Evolutionary conservation across 2,797 vertebrate genomes (phyloP), one percentile per base, ranked within the genome.

Genomic region (Rhabdophis nuchalis): DNA sequence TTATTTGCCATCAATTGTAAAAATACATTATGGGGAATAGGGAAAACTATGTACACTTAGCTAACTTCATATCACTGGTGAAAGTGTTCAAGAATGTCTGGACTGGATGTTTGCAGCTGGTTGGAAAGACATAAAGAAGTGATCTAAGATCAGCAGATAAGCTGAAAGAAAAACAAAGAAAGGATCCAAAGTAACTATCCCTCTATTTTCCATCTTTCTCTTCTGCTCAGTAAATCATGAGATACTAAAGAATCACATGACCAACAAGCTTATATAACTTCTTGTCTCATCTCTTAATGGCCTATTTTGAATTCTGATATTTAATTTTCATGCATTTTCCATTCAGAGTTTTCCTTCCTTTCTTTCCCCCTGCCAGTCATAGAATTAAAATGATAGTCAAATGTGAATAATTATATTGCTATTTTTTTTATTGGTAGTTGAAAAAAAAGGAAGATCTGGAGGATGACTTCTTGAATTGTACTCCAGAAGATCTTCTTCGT

Each of bases 401-500:
- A 29, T 91, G 10, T 20, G 27, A 61, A 27, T 32, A 32, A 50
- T 54, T 41, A 2, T 77, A 95, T 53, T 87, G 90, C 64, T 93
- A 25, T n/a, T 32, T 32, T 52, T 61, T 89, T 93, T 89, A 86
- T 93, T 89, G 29, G 0, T 91, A 98, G 98, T 92, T 94, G 4
- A 96, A 94, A 93, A 96, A 96, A 95, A 86, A 97, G 46, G 96
- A 96, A 88, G 94, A 97, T n/a, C 93, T 98, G 95, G 98, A 97
- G 11, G 98, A 97, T 61, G 97, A 97, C 93, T 95, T 98, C 11
- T 91, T 98, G 95, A 97, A 98, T 36, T 99, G 99, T 96, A 98
- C 97, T 0, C 97, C 98, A n/a, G 97, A 98, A 41, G 98, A 99
- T 96, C 98, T 99, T 92, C 98, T 99, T 54, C 98, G 96, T 0